phyloP scores from a whole-genome alignment of 2,888 invertebrate species.

The Zygothrica quintamaculata region DNA sequence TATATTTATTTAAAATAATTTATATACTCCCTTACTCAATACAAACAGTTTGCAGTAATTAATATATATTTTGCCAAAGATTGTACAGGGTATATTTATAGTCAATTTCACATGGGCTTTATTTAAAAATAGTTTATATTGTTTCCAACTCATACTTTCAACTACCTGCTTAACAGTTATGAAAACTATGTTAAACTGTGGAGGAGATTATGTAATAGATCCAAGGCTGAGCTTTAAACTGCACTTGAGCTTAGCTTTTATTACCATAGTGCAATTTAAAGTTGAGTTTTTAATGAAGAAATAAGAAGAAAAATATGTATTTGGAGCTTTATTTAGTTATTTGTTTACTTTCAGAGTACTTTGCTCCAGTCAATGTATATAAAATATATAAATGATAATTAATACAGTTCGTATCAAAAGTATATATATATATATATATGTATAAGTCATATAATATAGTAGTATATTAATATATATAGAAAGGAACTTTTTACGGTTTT shows the following conservation, averaged over 20 bases:
- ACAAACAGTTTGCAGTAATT: too few species aligned
- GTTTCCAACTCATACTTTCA: too few species aligned
- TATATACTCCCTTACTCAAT: too few species aligned
- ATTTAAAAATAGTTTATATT: too few species aligned
- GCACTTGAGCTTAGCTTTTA: constrained; percentile 68
- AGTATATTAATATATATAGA: too few species aligned
- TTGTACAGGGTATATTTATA: too few species aligned
- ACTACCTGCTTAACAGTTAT: not conserved
- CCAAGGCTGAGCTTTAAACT: constrained; percentile 36
- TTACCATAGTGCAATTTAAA: constrained; percentile 44
- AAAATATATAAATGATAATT: constrained; percentile 8
- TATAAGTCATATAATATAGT: constrained; percentile 36
- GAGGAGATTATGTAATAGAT: constrained; percentile 2
- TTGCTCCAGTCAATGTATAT: constrained; percentile 43
- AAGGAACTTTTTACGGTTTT: constrained; percentile 80
- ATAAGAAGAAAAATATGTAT: constrained; percentile 9
- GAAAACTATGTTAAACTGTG: not conserved
- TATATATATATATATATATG: constrained; percentile 21
- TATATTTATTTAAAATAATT: too few species aligned
- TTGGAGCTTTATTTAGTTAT: constrained; percentile 2
- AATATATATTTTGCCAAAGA: too few species aligned
- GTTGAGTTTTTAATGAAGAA: constrained; percentile 16
- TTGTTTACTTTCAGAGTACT: not conserved
- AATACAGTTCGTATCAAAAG: constrained; percentile 3
- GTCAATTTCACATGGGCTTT: too few species aligned